phyloP scores from a whole-genome alignment of 2,888 invertebrate genomes.

The Ditula angustiorana region DNA sequence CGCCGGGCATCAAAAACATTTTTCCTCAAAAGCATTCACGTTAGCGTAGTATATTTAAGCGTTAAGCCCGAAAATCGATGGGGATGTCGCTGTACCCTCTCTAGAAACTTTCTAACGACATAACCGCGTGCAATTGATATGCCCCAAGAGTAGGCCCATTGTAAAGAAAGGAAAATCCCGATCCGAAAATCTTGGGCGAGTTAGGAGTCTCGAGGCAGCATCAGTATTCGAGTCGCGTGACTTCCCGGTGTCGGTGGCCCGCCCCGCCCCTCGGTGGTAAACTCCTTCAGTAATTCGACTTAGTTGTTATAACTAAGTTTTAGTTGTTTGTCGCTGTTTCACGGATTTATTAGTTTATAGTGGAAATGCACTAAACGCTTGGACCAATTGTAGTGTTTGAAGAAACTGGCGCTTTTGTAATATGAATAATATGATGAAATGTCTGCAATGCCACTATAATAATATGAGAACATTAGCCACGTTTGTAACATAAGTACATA shows the following conservation, averaged over 20 bases:
- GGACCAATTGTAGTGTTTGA: conserved; percentile 48
- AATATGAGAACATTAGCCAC: too few relatives aligned
- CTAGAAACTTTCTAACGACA: conserved; percentile 84
- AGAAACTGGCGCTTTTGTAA: conserved; percentile 20
- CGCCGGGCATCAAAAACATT: conserved; percentile 21
- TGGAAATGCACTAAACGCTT: conserved; percentile 69
- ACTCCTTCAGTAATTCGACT: conserved; percentile 85
- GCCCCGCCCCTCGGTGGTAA: conserved; percentile 71
- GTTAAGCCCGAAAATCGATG: conserved; percentile 79
- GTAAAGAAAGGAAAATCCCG: conserved; percentile 86
- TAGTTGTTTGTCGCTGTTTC: conserved; percentile 78
- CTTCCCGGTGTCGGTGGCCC: conserved; percentile 72
- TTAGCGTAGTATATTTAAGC: conserved; percentile 49
- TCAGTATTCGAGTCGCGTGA: conserved; percentile 77
- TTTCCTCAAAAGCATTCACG: conserved; percentile 22
- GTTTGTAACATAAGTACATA: too few relatives aligned
- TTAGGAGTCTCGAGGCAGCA: conserved; percentile 72
- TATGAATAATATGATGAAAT: too few relatives aligned
- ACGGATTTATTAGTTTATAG: conserved; percentile 83
- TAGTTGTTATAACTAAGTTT: conserved; percentile 85
- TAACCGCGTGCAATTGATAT: conserved; percentile 86
- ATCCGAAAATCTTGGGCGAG: conserved; percentile 84
- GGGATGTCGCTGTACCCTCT: conserved; percentile 63
- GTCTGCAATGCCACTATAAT: too few relatives aligned
- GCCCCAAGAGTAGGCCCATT: conserved; percentile 85